Base-by-base conservation (phyloP, 2,113 vertebrate species). In the Carassius auratus region DNA sequence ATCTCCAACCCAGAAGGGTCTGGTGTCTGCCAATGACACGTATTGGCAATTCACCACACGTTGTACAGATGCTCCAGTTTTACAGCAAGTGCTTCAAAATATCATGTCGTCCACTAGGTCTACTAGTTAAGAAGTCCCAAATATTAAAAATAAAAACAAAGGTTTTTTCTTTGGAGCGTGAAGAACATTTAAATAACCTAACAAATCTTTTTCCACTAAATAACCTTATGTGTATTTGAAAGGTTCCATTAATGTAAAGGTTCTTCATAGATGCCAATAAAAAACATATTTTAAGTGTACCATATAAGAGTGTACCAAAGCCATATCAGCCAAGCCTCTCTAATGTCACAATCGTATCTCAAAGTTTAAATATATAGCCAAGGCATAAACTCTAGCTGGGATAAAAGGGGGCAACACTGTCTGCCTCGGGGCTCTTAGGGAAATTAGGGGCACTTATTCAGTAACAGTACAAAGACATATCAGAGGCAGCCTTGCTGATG, bases 11-110 rank as follows among this genome's bases (percentile, higher is more conserved):
- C 14, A 80, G 55, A 69, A 71, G 52, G 50, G 42, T 69, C 36
- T 74, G 38, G 23, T 6, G 38, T 77, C 50, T 36, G 30, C 42
- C 76, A 85, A 15, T 17, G 30, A 81, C 59, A 84, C 23, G 75
- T 9, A 6, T 30, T n/a, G 48, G 10, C 12, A 15, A 23, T 50
- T 84, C 38, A 75, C 66, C 36, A 87, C 38, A 71, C 42, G 0
- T 10, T 62, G 52, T 62, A 82, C 66, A 82, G 50, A 84, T 77
- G 84, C n/a, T 68, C 62, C 33, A 75, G 73, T 62, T 76, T 71
- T 57, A 62, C 62, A 75, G 61, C 26, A 82, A 42, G 83, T 50
- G 61, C 77, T 76, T 74, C n/a, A 85, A 81, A 78, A 14, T 10
- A 73, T 36, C 33, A 71, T 42, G 36, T 42, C 17, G 5, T 42